phyloP scores from a whole-genome alignment of 92 coral and sea anemone genomes.

The Phenganax subtilis region DNA sequence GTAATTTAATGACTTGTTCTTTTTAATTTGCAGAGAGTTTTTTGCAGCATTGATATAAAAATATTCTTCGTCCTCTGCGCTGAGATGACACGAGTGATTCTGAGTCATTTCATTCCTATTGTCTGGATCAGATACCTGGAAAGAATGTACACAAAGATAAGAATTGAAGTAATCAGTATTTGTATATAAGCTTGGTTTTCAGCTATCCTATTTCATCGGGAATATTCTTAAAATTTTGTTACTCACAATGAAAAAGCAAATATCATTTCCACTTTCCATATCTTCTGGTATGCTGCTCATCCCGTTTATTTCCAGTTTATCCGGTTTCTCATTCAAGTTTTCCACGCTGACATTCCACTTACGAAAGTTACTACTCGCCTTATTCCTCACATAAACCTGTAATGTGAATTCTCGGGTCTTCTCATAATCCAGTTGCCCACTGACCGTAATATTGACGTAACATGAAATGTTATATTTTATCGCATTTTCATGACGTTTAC shows the following conservation, averaged over 20 bases:
- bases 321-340: slow-evolving; percentile 78
- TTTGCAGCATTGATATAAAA: slow-evolving; percentile 47
- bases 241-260: slow-evolving; percentile 71
- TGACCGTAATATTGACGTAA: slow-evolving; percentile 55
- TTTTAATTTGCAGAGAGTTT: slow-evolving; percentile 62
- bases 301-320: slow-evolving; percentile 56
- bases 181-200: neutral
- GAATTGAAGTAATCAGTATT: neutral
- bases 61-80: slow-evolving; percentile 53
- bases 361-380: slow-evolving; percentile 14
- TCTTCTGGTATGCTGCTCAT: slow-evolving; percentile 55
- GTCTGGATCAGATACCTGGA: slow-evolving; percentile 91
- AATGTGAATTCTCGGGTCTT: slow-evolving; percentile 47
- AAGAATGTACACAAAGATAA: neutral
- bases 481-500: slow-evolving; percentile 47
- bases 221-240: neutral
- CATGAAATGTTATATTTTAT: slow-evolving; percentile 45
- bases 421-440: slow-evolving; percentile 65
- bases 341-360: slow-evolving; percentile 47
- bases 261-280: slow-evolving; percentile 49
- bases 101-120: slow-evolving; percentile 59
- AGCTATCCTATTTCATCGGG: neutral
- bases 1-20: slow-evolving; percentile 53
- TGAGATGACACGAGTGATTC: slow-evolving; percentile 57
- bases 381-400: slow-evolving; percentile 55